Base-by-base conservation (phyloP, 2,888 invertebrate genomes). In the Tetragnatha montana region DNA sequence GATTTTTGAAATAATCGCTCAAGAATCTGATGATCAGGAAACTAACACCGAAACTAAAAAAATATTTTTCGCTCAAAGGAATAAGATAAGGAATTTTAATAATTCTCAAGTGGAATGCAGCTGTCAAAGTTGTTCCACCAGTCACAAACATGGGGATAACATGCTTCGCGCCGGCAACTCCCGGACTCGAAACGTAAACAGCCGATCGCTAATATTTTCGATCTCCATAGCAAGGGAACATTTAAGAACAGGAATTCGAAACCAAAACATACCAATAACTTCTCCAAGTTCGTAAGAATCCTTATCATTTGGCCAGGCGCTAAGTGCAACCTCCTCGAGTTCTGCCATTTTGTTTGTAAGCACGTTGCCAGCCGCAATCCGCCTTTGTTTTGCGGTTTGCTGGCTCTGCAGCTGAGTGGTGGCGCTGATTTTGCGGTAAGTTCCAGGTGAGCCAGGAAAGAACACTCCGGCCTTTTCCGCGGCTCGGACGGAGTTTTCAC, bases 221-320 rank as follows among this genome's bases (percentile, higher is more conserved):
- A 74, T 22, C 8, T 74, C 74, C 35, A 7, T 35, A 35, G 35
- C 1, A 14, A 12, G 74, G 60, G 10, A 17, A 60, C 60, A 60
- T 60, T 60, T 60, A 60, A 78, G 17, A 60, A 14, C 22, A 12
- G 22, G 60, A 10, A 60, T 21, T 60, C 14, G 71, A 49, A 4
- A 17, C 12, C 21, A 49, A 7, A 49, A 95, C 95, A 95, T 94
- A 97, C 97, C 97, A 93, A 98, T 98, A 93, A 98, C 97, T 94
- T 98, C 98, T 92, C 96, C 96, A 93, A 98, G 94, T 94, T 98
- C 97, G 94, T 98, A 98, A 94, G 97, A 97, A 93, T 97, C 97
- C 94, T 97, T 96, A 93, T 95, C 96, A 94, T 97, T 98, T 92
- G 98, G 96, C 98, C 98, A 98, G 35, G 51, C 87, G 4, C 79